Conservation (phyloP, 2,797 vertebrate genomes). For the Perodicticus potto region DNA sequence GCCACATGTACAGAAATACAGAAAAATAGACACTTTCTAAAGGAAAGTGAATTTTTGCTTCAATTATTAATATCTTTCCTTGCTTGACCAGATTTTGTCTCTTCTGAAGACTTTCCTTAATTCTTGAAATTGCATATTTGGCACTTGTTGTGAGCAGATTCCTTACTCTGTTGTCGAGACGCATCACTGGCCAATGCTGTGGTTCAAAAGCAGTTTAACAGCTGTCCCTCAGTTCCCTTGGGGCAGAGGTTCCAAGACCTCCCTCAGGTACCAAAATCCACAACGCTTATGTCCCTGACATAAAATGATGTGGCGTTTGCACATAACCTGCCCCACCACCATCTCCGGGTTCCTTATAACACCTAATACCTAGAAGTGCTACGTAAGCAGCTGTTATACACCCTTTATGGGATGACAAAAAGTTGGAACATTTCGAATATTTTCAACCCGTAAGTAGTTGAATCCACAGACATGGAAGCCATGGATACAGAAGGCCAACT, state of each 20-base stretch:
- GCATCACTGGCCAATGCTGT: accelerated
- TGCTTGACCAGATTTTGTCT: neutral
- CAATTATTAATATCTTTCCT: neutral
- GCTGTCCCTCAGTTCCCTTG: neutral
- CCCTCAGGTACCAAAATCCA: neutral
- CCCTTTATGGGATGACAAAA: neutral
- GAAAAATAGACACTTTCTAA: no score
- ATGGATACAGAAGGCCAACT: neutral
- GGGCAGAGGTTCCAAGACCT: neutral
- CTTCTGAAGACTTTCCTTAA: neutral
- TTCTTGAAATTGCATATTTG: neutral
- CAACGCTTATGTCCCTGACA: neutral
- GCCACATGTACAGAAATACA: no score
- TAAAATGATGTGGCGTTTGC: neutral
- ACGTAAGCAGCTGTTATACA: neutral
- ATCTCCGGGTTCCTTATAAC: neutral
- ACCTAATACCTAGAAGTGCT: neutral
- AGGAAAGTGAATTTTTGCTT: neutral
- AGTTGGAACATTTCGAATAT: neutral
- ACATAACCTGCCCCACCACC: neutral
- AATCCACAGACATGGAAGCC: neutral
- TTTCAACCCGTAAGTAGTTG: neutral
- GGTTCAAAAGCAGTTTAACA: neutral
- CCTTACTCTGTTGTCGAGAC: accelerated
- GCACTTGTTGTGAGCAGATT: no score